Base-by-base conservation (phyloP, 2,888 invertebrate genomes). In the Panorpa germanica region DNA sequence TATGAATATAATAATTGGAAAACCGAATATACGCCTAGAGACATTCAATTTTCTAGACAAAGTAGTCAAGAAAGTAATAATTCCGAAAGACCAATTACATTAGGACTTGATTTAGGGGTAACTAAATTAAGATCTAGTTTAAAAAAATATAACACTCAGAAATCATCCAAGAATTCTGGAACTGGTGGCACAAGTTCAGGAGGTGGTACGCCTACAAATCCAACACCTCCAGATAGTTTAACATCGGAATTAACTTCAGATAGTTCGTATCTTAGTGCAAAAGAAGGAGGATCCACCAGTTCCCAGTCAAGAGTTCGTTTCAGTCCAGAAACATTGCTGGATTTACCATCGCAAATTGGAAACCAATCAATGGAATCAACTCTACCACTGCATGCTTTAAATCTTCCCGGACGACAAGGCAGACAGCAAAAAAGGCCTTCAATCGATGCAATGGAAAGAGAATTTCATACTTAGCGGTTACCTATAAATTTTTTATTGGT, bases 231-330 rank as follows among this genome's bases (percentile, higher is more conserved):
- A 0, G 85, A 83, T 43, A 81, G 81, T 39, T 46, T 82, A 35
- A 75, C 81, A 1, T 81, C 82, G 44, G 88, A 88, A 42, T n/a
- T n/a, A n/a, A n/a, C n/a, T n/a, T 57, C 58, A 14, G 86, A 85
- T 46, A 80, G 81, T 44, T 82, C 82, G 24, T 88, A 85, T 50
- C 71, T 82, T 40, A 86, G 86, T 6, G 86, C 86, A 11, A 66
- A 80, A 44, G 82, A 81, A 44, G 70, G 61, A 35, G 61, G 63
- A 1, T 65, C 69, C 9, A 61, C 69, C 34, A 70, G 70, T 15
- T 72, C 73, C n/a, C 67, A 67, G 36, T 69, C 71, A 21, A 59
- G 81, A 9, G 82, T 76, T 34, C 61, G 74, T 33, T 80, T 80
- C 53, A 82, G 81, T 28, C 82, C 83, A 0, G 75, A 74, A 29